Base-by-base conservation (phyloP, 2,113 vertebrate species). In the Pseudorhombus dupliciocellatus region DNA sequence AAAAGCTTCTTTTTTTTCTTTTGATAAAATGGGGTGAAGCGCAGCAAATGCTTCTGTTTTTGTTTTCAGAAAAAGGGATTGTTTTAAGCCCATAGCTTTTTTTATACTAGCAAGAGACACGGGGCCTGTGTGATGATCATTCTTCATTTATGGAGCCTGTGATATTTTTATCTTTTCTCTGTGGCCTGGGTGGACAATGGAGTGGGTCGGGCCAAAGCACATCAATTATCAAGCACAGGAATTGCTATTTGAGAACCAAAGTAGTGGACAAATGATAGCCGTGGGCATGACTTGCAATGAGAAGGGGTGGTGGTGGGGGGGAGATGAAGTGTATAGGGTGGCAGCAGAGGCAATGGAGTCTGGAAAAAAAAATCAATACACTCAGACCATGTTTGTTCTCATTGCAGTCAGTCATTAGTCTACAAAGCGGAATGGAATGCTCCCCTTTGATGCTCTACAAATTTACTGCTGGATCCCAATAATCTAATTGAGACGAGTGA, bases 361-460 rank as follows among this genome's bases (percentile, higher is more conserved):
- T 77, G 24, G 10, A 16, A 50, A 48, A 56, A 56, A 48, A 82
- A 85, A 86, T 87, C 83, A 83, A 87, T 84, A 68, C 59, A 25
- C 55, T 77, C 44, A 57, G 77, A 87, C 53, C 64, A 60, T 64
- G 73, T 78, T 81, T 81, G 62, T 82, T 80, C 56, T 67, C 73
- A 42, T 55, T 64, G 70, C 66, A 75, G 77, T 89, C 72, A 74
- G 70, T 86, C 81, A 81, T 87, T 88, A 75, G 80, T 80, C 77
- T 80, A 86, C 83, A 80, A 81, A 66, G 73, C 69, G 72, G 71
- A 48, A 20, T 34, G 16, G n/a, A 69, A 59, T 2, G 16, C n/a
- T 59, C 26, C 14, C n/a, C 30, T 64, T 40, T 66, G 16, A 78
- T 75, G 69, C 66, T 12, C 56, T 34, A 18, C 46, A 82, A 73